A percentile compares a stretch with the other conserved stretches of the same genome.
phyloP scores from a whole-genome alignment of 2,797 vertebrate genomes.

The Taenioides sp. region DNA sequence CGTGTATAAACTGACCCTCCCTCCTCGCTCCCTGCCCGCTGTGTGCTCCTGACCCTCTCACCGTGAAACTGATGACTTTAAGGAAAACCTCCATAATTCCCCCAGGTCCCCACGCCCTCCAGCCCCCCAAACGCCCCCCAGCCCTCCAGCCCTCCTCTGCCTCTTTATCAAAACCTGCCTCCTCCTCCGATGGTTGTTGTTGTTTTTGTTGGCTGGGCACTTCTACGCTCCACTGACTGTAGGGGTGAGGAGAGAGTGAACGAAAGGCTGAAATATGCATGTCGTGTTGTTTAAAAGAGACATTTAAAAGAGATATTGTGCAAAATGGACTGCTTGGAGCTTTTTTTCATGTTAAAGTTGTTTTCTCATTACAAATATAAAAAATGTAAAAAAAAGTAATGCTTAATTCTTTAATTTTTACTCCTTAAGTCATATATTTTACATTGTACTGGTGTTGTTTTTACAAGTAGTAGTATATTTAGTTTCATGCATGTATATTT shows the following conservation, averaged over 20 bases:
- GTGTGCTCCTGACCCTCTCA: constrained; percentile 8
- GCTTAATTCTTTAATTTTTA: too few relatives aligned
- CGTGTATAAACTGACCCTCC: background rate
- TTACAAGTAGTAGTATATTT: too few relatives aligned
- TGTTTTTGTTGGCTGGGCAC: constrained; percentile 1
- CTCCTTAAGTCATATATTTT: too few relatives aligned
- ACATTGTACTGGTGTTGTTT: too few relatives aligned
- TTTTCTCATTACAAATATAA: too few relatives aligned
- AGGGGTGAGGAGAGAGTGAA: background rate
- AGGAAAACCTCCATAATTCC: constrained; percentile 1
- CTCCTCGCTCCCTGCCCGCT: background rate
- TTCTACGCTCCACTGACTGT: background rate
- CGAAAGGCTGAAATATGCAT: background rate
- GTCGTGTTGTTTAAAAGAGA: background rate
- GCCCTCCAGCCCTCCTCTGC: too few relatives aligned
- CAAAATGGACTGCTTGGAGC: too few relatives aligned
- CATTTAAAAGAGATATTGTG: too few relatives aligned
- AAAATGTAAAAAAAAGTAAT: too few relatives aligned
- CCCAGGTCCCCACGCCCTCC: background rate
- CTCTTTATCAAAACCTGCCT: constrained; percentile 8
- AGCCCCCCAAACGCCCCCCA: background rate
- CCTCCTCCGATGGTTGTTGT: background rate
- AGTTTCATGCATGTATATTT: too few relatives aligned
- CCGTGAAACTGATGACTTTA: constrained; percentile 7
- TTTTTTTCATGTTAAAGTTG: too few relatives aligned